phyloP scores from a whole-genome alignment of 2,888 invertebrate species.

The Diadromus collaris region DNA sequence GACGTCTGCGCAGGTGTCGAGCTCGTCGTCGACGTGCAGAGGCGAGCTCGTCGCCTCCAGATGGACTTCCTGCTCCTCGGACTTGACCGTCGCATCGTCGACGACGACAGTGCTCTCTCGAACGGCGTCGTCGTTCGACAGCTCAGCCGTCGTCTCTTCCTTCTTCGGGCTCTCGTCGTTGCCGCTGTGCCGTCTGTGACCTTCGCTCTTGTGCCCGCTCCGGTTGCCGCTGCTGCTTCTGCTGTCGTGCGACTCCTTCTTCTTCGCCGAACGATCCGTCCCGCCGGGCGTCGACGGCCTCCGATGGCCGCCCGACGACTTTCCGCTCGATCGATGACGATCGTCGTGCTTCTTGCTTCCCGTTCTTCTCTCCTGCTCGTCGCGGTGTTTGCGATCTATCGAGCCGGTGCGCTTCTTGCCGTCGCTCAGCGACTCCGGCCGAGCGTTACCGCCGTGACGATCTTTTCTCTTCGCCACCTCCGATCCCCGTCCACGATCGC shows the following conservation, averaged over 20 bases:
- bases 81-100: slow-evolving; percentile 9
- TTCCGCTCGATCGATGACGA: slow-evolving; percentile 70
- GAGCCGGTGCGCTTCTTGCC: slow-evolving; percentile 52
- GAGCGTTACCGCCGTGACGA: slow-evolving; percentile 35
- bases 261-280: slow-evolving; percentile 66
- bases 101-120: neutral
- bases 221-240: slow-evolving; percentile 39
- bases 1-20: slow-evolving; percentile 3
- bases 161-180: slow-evolving; percentile 38
- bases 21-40: neutral
- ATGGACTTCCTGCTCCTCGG: slow-evolving; percentile 8
- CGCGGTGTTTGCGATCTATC: slow-evolving; percentile 47
- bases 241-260: slow-evolving; percentile 64
- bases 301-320: slow-evolving; percentile 67
- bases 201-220: slow-evolving; percentile 22
- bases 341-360: slow-evolving; percentile 71
- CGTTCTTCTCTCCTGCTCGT: slow-evolving; percentile 63
- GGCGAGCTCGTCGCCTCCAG: neutral
- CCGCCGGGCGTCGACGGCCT: slow-evolving; percentile 48
- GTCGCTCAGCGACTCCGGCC: slow-evolving; percentile 57
- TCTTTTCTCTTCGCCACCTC: slow-evolving; percentile 66
- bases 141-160: slow-evolving; percentile 15
- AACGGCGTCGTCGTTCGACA: neutral
- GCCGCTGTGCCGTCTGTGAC: slow-evolving; percentile 44
- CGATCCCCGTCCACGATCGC: slow-evolving; percentile 66